phyloP scores from a whole-genome alignment of 2,113 vertebrate genomes.

The Tragelaphus buxtoni region DNA sequence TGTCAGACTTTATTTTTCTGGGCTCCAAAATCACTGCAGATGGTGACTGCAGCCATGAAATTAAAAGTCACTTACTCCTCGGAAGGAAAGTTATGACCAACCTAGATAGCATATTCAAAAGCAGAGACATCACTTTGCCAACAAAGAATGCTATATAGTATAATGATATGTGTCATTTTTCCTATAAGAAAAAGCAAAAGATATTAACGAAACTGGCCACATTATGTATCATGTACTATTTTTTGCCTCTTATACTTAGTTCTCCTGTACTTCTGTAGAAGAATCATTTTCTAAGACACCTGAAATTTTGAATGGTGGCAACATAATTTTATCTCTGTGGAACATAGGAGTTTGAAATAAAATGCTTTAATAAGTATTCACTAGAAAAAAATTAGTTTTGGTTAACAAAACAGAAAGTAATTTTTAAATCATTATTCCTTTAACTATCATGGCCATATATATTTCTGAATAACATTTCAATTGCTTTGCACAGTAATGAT shows the following conservation, averaged over 20 bases:
- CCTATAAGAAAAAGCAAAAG: not conserved
- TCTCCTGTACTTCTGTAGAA: not conserved
- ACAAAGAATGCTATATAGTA: not conserved
- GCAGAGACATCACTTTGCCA: too few relatives aligned
- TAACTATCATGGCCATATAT: not conserved
- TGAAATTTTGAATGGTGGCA: not conserved
- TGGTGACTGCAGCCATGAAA: too few relatives aligned
- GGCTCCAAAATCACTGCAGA: too few relatives aligned
- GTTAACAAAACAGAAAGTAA: not conserved
- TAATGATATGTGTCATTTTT: not conserved
- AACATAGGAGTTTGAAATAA: not conserved
- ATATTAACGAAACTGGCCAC: not conserved
- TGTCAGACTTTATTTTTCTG: too few relatives aligned
- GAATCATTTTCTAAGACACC: not conserved
- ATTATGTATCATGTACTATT: not conserved
- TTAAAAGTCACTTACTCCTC: too few relatives aligned
- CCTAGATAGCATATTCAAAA: too few relatives aligned
- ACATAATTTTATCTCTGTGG: not conserved
- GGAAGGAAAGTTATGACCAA: too few relatives aligned
- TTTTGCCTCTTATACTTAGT: not conserved
- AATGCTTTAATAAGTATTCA: not conserved
- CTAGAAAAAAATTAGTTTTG: not conserved
- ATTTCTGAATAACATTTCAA: not conserved
- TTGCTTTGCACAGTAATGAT: not conserved
- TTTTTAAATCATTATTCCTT: not conserved